A percentile compares a stretch with the other conserved stretches of the same genome.
Conservation (phyloP, 2,797 vertebrate species). For the Phalloptychus januarius region DNA sequence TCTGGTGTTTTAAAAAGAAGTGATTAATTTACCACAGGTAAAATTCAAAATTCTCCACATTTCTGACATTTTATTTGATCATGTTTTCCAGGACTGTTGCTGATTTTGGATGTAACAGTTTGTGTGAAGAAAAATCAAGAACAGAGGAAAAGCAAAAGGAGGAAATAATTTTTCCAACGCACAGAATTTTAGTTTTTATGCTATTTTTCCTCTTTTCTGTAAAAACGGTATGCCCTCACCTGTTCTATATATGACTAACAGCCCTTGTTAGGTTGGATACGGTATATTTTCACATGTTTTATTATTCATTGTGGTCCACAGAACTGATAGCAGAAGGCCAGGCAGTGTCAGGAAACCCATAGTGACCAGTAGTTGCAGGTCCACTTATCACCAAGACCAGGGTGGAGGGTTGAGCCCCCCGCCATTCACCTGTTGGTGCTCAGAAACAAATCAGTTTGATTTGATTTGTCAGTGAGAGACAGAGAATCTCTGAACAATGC, state of each 20-base stretch:
- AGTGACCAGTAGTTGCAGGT: slow-evolving; percentile 61
- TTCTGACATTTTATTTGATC: background rate
- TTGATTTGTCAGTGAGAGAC: slow-evolving; percentile 70
- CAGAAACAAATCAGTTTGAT: slow-evolving; percentile 61
- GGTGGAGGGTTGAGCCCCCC: slow-evolving; percentile 37
- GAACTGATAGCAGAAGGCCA: slow-evolving; percentile 15
- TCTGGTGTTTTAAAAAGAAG: background rate
- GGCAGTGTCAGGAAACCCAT: slow-evolving; percentile 12
- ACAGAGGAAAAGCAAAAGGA: background rate
- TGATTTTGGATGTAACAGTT: background rate
- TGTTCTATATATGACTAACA: background rate
- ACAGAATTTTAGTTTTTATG: background rate
- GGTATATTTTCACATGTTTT: slow-evolving; percentile 3
- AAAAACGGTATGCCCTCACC: background rate
- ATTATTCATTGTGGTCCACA: slow-evolving; percentile 18
- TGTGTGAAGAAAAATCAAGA: background rate
- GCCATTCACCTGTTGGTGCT: slow-evolving; percentile 46
- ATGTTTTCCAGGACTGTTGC: background rate
- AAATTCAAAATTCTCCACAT: background rate
- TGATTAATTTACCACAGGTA: background rate
- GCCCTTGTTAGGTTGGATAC: background rate
- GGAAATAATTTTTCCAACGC: background rate
- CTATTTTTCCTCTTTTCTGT: background rate
- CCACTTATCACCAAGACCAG: slow-evolving; percentile 44
- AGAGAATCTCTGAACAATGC: slow-evolving; percentile 52